These are phyloP conservation scores for Himalopsyche japonica DNA, from an alignment of 2,888 invertebrate genomes.

Conservation along the genomic window DNA sequence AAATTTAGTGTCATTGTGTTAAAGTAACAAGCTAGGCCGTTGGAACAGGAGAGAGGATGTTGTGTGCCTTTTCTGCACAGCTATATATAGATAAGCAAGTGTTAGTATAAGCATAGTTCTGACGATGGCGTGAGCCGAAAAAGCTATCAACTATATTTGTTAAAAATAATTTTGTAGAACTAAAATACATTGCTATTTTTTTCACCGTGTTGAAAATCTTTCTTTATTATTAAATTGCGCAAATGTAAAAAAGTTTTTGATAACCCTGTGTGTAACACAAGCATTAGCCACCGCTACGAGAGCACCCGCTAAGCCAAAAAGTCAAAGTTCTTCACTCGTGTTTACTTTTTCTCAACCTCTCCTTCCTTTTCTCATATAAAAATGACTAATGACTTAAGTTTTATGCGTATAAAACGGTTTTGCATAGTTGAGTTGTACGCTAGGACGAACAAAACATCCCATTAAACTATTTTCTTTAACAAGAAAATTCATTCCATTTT, in stretches of 20 bases:
- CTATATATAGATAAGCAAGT: no score
- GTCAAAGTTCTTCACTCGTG: slow-evolving; percentile 22
- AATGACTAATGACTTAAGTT: slow-evolving; percentile 37
- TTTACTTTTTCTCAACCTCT: slow-evolving; percentile 19
- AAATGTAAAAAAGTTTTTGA: neutral
- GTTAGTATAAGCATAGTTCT: no score
- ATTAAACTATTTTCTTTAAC: neutral
- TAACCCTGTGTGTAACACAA: slow-evolving; percentile 8
- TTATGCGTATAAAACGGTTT: slow-evolving; percentile 7
- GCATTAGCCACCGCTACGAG: slow-evolving; percentile 20
- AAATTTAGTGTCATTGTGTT: no score
- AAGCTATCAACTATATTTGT: no score
- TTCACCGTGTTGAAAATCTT: no score
- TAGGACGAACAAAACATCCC: neutral
- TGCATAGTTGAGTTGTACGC: neutral
- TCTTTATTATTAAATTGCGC: no score
- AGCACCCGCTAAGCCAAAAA: slow-evolving; percentile 12
- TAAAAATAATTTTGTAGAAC: no score
- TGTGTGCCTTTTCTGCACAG: no score
- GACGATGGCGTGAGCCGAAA: no score
- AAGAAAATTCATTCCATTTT: neutral
- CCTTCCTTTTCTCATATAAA: slow-evolving; percentile 23
- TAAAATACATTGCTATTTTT: no score
- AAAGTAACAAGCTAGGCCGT: no score
- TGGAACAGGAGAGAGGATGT: no score